Evolutionary conservation across 2,888 invertebrate genomes (phyloP).

Genomic region (Dorcus parallelipipedus): DNA sequence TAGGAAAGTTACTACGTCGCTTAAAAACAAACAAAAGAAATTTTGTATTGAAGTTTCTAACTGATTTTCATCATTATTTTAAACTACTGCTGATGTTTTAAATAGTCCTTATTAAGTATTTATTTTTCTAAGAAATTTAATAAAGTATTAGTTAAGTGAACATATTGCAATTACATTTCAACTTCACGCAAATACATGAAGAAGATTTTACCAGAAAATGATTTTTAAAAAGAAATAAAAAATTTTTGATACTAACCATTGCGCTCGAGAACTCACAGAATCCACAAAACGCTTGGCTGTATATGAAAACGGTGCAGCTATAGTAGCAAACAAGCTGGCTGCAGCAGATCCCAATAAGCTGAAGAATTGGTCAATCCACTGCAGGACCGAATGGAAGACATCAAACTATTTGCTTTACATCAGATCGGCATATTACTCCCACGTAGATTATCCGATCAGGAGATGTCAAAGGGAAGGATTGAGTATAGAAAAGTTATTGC

Average conservation of each 20-base stretch:
- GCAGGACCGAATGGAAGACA: conserved; percentile 39
- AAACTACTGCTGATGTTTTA: no score
- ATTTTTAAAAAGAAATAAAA: conserved; percentile 24
- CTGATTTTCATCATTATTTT: no score
- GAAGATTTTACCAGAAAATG: no score
- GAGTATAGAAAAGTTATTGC: not conserved
- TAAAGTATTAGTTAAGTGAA: no score
- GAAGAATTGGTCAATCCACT: conserved; percentile 35
- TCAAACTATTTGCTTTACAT: conserved; percentile 18
- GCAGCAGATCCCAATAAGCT: conserved; percentile 41
- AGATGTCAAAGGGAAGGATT: conserved; percentile 1
- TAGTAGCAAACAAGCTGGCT: conserved; percentile 40
- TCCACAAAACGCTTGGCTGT: conserved; percentile 39
- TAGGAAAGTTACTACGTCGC: no score
- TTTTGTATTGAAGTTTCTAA: no score
- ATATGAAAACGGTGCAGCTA: conserved; percentile 34
- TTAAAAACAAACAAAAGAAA: no score
- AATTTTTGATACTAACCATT: conserved; percentile 38
- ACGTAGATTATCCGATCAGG: conserved; percentile 16
- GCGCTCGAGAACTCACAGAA: conserved; percentile 40
- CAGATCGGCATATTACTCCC: conserved; percentile 16
- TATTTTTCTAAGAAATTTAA: no score
- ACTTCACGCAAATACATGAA: no score
- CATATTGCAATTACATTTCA: no score
- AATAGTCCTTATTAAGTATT: no score